Evolutionary conservation across 2,888 invertebrate genomes (phyloP), one percentile per base, ranked within the genome.

Genomic region (Spodoptera exigua): DNA sequence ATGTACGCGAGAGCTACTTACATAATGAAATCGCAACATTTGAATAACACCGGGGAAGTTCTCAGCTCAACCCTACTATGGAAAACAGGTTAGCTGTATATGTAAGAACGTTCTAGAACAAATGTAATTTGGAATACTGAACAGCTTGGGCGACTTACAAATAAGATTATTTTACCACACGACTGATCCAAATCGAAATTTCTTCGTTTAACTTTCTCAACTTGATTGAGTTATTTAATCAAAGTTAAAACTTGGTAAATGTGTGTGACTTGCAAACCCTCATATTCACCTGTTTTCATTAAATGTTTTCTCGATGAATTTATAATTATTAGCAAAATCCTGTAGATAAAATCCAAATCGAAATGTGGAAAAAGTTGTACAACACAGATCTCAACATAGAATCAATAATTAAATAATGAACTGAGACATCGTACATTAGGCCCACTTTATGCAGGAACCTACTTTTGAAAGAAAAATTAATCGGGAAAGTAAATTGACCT

Each of bases 401-500:
- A 27, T 68, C 12, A 32, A 27, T 40, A 51, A 72, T 63, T 34
- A 27, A 46, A 57, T 49, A 74, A 27, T 61, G 70, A 68, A 53
- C 57, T 60, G 47, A 76, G 65, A 63, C 49, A 61, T n/a, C n/a
- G 58, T 58, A 72, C 63, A 65, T 56, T 59, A 48, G 60, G 49
- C n/a, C 67, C 58, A 74, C 77, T 79, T 77, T 75, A 79, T 74
- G 78, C 67, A 65, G n/a, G n/a, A 84, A 69, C 89, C n/a, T n/a
- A 81, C 89, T 79, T 89, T 86, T 78, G 44, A 49, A 73, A 64
- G 76, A 79, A 81, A 88, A 89, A 89, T 82, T 91, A 90, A 91
- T 90, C 88, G 83, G 74, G 80, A 85, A 89, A 92, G 89, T 90
- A 89, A 88, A 86, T 81, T 83, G 89, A 84, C 92, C 90, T 92